Base-by-base conservation (phyloP, 2,797 vertebrate genomes). In the Eupleurogrammus muticus region DNA sequence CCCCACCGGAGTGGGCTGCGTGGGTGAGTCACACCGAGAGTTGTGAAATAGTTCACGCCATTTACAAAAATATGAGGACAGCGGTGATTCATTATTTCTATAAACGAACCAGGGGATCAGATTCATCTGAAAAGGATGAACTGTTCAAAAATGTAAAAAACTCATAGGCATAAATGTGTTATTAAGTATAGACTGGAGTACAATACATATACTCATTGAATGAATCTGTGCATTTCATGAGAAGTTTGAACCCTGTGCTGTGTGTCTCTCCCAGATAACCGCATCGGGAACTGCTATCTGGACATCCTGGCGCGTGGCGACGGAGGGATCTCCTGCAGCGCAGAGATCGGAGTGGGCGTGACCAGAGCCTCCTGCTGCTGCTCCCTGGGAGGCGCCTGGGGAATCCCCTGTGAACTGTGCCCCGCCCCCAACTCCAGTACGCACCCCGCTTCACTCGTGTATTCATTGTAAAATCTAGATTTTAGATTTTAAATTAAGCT, bases 321-420 rank as follows among this genome's bases (percentile, higher is more conserved):
- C 0, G 95, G 96, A 0, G 96, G 96, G 5, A 95, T 97, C 75
- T 98, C 96, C 51, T 99, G 97, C 90, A 96, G 94, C 0, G 95
- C 93, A 0, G 96, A 98, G 90, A 96, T 99, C 0, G 98, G 98
- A 2, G 96, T 96, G 3, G 96, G 96, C 0, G 95, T 99, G 84
- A 95, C 95, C 16, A 79, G 96, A 1, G 97, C 96, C 0, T 98
- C 97, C 57, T 99, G 97, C 81, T 99, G 97, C 87, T 99, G 97
- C 83, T 98, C 97, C 0, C 85, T 95, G 74, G 96, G 96, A 53
- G 92, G 89, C 14, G 97, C 97, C 1, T 99, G 97, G 98, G 98
- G 97, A 40, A 96, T 95, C 77, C 97, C 97, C 42, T 99, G 98
- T 5, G 97, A 99, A 93, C 93, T 96, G 0, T 99, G 97, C 66